Conservation (phyloP, 2,113 vertebrate species). For the Phalacrocorax brasilianus region DNA sequence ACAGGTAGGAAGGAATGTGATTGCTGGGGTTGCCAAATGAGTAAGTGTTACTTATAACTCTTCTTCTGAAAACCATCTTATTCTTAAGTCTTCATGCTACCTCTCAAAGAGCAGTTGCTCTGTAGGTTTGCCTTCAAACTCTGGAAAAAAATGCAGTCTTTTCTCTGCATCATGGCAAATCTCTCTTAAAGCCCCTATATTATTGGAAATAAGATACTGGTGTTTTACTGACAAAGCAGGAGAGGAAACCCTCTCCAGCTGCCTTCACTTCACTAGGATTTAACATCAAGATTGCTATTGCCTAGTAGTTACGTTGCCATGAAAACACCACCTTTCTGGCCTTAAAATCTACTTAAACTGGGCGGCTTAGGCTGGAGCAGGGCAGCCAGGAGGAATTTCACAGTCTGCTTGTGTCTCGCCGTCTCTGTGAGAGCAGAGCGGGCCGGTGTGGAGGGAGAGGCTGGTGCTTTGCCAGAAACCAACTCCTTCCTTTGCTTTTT, state of each 20-base stretch:
- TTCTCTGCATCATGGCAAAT: background rate
- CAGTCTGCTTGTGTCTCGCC: background rate
- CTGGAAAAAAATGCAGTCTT: background rate
- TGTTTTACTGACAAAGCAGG: background rate
- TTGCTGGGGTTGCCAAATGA: background rate
- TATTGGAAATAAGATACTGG: background rate
- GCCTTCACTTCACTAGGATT: background rate
- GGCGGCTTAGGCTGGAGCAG: background rate
- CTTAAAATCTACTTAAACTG: background rate
- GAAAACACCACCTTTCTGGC: background rate
- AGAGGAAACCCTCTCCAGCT: background rate
- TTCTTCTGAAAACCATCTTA: background rate
- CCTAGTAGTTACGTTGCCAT: background rate
- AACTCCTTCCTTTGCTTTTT: background rate
- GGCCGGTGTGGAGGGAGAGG: background rate
- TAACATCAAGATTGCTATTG: background rate
- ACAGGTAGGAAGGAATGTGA: background rate
- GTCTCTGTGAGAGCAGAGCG: background rate
- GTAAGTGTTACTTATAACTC: background rate
- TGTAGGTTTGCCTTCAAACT: background rate
- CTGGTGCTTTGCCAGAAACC: background rate
- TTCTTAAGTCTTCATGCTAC: rapidly evolving
- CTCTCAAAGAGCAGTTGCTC: background rate
- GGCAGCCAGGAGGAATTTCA: background rate
- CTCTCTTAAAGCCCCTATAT: background rate